Evolutionary conservation across 1,140 invertebrate species (phyloP).

Genomic region (Diplogasteroides magnus): DNA sequence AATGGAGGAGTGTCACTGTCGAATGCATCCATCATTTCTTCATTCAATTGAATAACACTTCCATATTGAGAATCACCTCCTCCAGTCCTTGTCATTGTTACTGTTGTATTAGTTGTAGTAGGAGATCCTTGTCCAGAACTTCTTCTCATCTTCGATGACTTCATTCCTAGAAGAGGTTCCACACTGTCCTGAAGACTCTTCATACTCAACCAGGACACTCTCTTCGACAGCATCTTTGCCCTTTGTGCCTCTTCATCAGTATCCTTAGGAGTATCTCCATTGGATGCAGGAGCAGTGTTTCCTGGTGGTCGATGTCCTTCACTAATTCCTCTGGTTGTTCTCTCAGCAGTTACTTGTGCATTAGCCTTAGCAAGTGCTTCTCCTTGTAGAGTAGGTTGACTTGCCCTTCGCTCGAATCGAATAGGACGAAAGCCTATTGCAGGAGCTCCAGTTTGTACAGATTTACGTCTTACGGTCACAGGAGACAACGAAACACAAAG

Average conservation of each 20-base stretch:
- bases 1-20: constrained; percentile 52
- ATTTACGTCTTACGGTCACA: constrained; percentile 32
- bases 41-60: constrained; percentile 40
- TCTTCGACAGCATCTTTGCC: constrained; percentile 39
- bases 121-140: constrained; percentile 15
- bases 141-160: constrained; percentile 11
- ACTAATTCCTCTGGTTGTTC: constrained; percentile 6
- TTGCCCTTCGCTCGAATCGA: constrained; percentile 33
- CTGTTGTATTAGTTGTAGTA: constrained; percentile 2
- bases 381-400: constrained; percentile 32
- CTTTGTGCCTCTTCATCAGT: constrained; percentile 8
- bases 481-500: constrained; percentile 26
- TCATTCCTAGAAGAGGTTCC: constrained; percentile 25
- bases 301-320: neutral
- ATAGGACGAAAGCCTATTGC: constrained; percentile 46
- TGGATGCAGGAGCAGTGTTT: constrained; percentile 5
- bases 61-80: constrained; percentile 38
- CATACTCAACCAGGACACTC: constrained; percentile 53
- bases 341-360: neutral
- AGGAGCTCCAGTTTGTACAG: constrained; percentile 48
- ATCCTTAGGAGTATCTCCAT: constrained; percentile 3
- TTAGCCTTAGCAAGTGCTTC: constrained; percentile 4
- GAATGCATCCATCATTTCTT: constrained; percentile 38
- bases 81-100: constrained; percentile 31
- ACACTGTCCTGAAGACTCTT: constrained; percentile 46